phyloP scores from a whole-genome alignment of 2,113 vertebrate species.

The Austrofundulus limnaeus region DNA sequence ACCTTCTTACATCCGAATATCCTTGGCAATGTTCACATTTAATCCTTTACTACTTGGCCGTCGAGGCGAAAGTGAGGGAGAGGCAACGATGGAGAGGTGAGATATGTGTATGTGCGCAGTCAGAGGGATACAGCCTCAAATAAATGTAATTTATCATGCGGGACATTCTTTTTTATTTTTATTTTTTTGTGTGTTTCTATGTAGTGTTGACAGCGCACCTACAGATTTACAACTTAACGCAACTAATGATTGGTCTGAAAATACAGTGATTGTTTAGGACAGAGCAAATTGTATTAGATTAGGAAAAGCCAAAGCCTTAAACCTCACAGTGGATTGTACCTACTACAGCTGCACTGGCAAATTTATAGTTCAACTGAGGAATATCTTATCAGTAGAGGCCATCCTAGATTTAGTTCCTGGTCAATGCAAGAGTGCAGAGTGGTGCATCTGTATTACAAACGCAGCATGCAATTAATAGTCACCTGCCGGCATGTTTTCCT shows the following conservation, averaged over 20 bases:
- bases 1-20: slow-evolving; percentile 57
- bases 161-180: slow-evolving; percentile 18
- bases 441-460: slow-evolving; percentile 13
- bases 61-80: slow-evolving; percentile 29
- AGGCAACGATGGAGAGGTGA: slow-evolving; percentile 15
- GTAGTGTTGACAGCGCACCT: slow-evolving; percentile 9
- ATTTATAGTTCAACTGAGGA: slow-evolving; percentile 16
- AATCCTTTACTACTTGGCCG: slow-evolving; percentile 57
- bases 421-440: neutral
- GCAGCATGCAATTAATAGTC: slow-evolving; percentile 16
- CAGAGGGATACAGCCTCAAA: slow-evolving; percentile 15
- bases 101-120: slow-evolving; percentile 10
- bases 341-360: slow-evolving; percentile 11
- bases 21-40: slow-evolving; percentile 58
- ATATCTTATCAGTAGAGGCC: slow-evolving; percentile 15
- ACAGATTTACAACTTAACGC: slow-evolving; percentile 17
- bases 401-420: slow-evolving; percentile 10
- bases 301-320: slow-evolving; percentile 6
- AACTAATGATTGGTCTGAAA: slow-evolving; percentile 19
- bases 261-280: slow-evolving; percentile 14
- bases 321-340: slow-evolving; percentile 9
- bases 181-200: slow-evolving; percentile 22
- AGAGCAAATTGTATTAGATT: slow-evolving; percentile 16
- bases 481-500: slow-evolving; percentile 1
- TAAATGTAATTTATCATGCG: slow-evolving; percentile 27